Evolutionary conservation across 2,113 vertebrate genomes (phyloP), one percentile per base, ranked within the genome.

Genomic region (Alethe diademata): DNA sequence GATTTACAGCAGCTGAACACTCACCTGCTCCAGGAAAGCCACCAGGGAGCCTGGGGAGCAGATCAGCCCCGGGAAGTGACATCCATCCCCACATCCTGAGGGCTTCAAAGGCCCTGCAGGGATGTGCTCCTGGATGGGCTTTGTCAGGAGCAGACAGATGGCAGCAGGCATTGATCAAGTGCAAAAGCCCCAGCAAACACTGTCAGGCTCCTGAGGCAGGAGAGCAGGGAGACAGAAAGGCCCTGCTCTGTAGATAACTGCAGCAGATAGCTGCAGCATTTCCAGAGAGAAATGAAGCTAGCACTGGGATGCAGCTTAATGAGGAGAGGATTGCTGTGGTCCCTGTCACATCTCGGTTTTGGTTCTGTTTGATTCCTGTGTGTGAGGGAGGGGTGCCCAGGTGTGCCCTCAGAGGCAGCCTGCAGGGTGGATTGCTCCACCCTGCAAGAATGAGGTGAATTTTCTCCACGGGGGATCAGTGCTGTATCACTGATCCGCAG

Each of bases 1-100:
- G 78, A 86, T 90, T 86, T 82, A 22, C 56, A 60, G 9, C 78
- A 92, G 82, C 86, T 95, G 90, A 95, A 70, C 42, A 58, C 64
- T 96, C 95, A 95, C 95, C 96, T 96, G 86, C 43, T 94, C 64
- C n/a, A 70, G 67, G 71, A 67, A 66, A 54, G 95, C 64, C 92
- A 35, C 45, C 71, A 83, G 90, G 82, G 94, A 92, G 35, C 15
- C n/a, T 2, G 6, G 42, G 71, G 82, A 93, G 57, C 75, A 86
- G 86, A 88, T 86, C 88, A 95, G 60, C 92, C 76, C 75, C 31
- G 88, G 42, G 57, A 54, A 92, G 66, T 88, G 92, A 70, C 91
- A 96, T 70, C 75, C 64, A 25, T 86, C 88, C 53, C 61, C 86
- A 66, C 86, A 76, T 73, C 75, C 88, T 80, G 58, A 92, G 95